phyloP scores from a whole-genome alignment of 2,113 vertebrate species.

The Porphyrio hochstetteri region DNA sequence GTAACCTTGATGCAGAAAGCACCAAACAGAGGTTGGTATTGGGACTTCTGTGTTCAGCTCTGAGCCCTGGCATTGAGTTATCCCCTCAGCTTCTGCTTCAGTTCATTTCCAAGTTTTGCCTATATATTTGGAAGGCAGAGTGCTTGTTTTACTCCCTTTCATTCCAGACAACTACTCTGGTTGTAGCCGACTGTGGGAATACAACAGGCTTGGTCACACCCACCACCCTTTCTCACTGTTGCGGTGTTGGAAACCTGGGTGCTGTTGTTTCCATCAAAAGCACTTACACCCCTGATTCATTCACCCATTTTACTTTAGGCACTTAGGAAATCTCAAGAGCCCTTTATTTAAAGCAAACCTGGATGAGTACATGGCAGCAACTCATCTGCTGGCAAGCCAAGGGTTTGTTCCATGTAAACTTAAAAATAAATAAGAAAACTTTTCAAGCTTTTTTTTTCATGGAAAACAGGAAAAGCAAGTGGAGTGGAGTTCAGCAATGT shows the following conservation, averaged over 20 bases:
- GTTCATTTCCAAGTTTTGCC: neutral
- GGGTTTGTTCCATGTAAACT: neutral
- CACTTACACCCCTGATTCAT: neutral
- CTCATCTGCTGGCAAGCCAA: neutral
- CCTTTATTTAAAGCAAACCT: neutral
- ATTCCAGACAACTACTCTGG: neutral
- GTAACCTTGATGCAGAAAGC: neutral
- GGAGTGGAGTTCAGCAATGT: neutral
- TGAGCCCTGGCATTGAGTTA: too few species aligned
- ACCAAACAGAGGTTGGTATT: neutral
- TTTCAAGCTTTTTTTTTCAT: neutral
- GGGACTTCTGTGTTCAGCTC: neutral
- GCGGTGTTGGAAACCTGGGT: neutral
- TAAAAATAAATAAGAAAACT: neutral
- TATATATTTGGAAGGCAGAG: neutral
- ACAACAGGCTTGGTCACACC: neutral
- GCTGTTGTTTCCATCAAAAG: neutral
- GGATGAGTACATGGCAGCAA: neutral
- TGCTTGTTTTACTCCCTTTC: neutral
- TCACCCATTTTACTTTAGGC: neutral
- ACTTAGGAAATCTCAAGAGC: neutral
- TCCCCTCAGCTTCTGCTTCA: neutral
- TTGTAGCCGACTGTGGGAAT: neutral
- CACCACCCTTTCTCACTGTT: neutral
- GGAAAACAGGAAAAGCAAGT: neutral